Base-by-base conservation (phyloP, 1,140 invertebrate species). In the Lerema accius region DNA sequence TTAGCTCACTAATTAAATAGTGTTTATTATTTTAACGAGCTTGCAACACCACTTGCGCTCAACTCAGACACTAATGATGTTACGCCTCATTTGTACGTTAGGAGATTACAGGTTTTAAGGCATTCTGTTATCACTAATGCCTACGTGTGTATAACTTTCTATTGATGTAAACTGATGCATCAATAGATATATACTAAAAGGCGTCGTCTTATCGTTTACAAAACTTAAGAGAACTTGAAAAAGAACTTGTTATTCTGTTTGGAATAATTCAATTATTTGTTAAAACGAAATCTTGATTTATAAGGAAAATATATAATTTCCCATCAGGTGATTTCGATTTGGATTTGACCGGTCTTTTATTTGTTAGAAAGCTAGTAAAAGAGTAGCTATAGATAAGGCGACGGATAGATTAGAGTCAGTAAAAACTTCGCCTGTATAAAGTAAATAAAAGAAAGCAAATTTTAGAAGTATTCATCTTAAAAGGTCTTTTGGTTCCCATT, bases 1-100 rank as follows among this genome's bases (percentile, higher is more conserved):
- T 55, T 55, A 55, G 39, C 39, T 48, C 23, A 43, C 39, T 55
- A 55, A 55, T 55, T 55, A 55, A 55, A 55, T 55, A 55, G 51
- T 55, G 39, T 55, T 55, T 55, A 55, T 55, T 55, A 42, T 55
- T 53, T 53, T 55, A 42, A 26, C 13, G 7, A 14, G n/a, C 17
- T 15, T 9, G 19, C 28, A 7, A 1, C 28, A 9, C 4, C 28
- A 32, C 28, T 32, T 32, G 28, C 9, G 1, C 28, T 1, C 1
- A 3, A 32, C 9, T 4, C 9, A 32, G 28, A 32, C 9, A 9
- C 4, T 32, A 32, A 32, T 32, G 28, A 32, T 32, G 28, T 32
- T 32, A 1, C 28, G 28, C 28, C 28, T 32, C 28, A 32, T 32
- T 32, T 32, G 1, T 32, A 7, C 17, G 9, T n/a, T n/a, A n/a